Base-by-base conservation (phyloP, 2,888 invertebrate species). In the Eristalis intricaria region DNA sequence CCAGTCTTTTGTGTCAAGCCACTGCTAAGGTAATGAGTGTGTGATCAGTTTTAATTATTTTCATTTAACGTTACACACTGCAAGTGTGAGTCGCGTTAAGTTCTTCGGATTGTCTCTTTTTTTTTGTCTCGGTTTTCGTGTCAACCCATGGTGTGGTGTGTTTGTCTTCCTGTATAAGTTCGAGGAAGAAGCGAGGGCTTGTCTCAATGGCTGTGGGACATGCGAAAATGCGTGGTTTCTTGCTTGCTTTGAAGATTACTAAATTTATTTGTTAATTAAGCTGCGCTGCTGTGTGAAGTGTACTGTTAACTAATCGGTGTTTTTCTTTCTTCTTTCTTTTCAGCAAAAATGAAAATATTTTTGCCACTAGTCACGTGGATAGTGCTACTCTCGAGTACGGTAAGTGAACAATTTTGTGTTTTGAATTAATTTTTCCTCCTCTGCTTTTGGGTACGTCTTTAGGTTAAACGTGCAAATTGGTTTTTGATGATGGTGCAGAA, bases 301-400 rank as follows among this genome's bases (percentile, higher is more conserved):
- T 74, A 43, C 56, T 58, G 83, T 86, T 78, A 83, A 75, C 70
- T 79, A 79, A 86, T 85, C 11, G 38, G 35, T 40, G 23, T 50
- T 77, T 78, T 88, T 86, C 86, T 89, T 91, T 92, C 92, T 93
- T 90, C 92, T 94, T 94, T 94, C 94, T 93, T 97, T 97, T 89
- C 95, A 97, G 97, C 96, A 95, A 97, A 96, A 95, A 97, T 97
- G 97, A 97, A 96, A 96, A 96, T 96, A 95, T 96, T 96, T 95
- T 96, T 97, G 96, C 97, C 97, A 95, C 96, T 97, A 95, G 96
- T 97, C 96, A 96, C 96, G 95, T 97, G 97, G 97, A 96, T 96
- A 95, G 95, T 96, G 94, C 95, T 96, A 94, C 95, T 95, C 94
- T 95, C 95, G 94, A 95, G 95, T 95, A 95, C 96, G 94, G 97